Percentiles rank a stretch among this genome's conserved stretches.
phyloP scores from a whole-genome alignment of 2,113 vertebrate genomes.

The Eolophus roseicapilla region DNA sequence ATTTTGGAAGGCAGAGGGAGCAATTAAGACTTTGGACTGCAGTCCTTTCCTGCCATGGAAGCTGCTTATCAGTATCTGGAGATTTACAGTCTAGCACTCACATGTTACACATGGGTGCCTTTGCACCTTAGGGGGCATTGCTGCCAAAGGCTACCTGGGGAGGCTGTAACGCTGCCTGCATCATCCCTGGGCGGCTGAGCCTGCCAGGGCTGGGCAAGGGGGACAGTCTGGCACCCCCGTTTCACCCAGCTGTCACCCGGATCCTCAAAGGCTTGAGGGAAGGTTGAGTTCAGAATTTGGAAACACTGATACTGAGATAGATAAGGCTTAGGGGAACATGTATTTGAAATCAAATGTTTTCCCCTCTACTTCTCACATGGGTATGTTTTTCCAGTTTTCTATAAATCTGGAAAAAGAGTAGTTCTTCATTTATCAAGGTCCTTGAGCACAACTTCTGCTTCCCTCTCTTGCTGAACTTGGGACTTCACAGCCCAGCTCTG shows the following conservation, averaged over 20 bases:
- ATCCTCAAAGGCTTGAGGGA: neutral
- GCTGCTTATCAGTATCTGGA: neutral
- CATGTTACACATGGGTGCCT: neutral
- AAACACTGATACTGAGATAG: neutral
- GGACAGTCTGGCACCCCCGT: neutral
- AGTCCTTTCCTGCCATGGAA: neutral
- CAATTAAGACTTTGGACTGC: neutral
- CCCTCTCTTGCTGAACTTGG: neutral
- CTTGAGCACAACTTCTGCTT: neutral
- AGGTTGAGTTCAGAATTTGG: neutral
- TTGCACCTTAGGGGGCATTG: fast-evolving
- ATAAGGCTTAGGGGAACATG: neutral
- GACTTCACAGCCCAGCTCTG: neutral
- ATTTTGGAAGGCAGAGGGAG: neutral
- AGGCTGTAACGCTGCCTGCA: neutral
- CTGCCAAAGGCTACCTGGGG: neutral
- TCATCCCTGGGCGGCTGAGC: fast-evolving
- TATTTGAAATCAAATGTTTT: neutral
- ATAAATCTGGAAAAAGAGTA: neutral
- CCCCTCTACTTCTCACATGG: neutral
- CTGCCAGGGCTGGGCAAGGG: neutral
- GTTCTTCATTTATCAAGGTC: neutral
- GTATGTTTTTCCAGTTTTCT: neutral
- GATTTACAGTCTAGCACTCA: neutral
- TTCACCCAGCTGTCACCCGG: neutral